phyloP scores from a whole-genome alignment of 2,113 vertebrate species.

The Phasianus colchicus region DNA sequence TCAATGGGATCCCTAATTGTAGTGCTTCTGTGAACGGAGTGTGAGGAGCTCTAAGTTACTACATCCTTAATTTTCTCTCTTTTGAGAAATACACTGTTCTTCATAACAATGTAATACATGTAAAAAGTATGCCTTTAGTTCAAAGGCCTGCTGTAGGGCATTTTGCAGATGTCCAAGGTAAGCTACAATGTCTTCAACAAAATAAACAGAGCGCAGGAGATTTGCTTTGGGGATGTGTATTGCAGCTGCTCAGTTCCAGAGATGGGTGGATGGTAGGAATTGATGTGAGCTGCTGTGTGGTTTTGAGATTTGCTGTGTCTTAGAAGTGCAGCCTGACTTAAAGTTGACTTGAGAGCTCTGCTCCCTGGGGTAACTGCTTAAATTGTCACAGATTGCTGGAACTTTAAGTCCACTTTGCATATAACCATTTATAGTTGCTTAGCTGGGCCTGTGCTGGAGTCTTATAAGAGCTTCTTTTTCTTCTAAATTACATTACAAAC shows the following conservation, averaged over 20 bases:
- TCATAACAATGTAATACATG: background rate
- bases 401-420: background rate
- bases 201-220: background rate
- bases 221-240: background rate
- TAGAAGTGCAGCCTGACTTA: constrained; percentile 7
- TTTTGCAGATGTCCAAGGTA: background rate
- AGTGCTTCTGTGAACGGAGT: background rate
- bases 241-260: fast-evolving
- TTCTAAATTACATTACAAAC: background rate
- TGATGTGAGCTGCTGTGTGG: background rate
- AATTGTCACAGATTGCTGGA: background rate
- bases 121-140: background rate
- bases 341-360: background rate
- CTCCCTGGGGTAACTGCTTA: background rate
- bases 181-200: background rate
- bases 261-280: background rate
- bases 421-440: background rate
- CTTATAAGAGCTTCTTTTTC: background rate
- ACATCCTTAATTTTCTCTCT: background rate
- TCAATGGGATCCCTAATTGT: background rate
- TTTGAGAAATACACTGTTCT: background rate
- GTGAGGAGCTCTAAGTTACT: background rate
- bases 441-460: background rate
- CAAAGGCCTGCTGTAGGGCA: background rate
- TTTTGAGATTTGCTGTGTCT: background rate